Evolutionary conservation across 2,888 invertebrate genomes (phyloP).

Genomic region (Norana najaformis): DNA sequence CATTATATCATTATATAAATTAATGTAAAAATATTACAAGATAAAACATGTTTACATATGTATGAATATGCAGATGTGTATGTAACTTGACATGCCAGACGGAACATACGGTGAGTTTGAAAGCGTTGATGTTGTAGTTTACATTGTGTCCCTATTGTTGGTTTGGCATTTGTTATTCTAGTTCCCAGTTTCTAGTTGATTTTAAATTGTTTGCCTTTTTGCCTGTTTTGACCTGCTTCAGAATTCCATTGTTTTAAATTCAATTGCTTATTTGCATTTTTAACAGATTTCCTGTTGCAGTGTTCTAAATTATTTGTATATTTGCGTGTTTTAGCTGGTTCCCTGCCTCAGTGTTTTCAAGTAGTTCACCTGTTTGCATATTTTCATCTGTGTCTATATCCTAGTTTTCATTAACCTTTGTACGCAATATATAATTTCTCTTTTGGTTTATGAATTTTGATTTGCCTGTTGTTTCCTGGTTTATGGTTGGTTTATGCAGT

Average conservation of each 20-base stretch:
- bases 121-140: neutral
- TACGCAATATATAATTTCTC: neutral
- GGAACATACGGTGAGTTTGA: neutral
- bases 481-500: neutral
- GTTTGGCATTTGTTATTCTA: neutral
- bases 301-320: neutral
- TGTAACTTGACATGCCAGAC: constrained; percentile 16
- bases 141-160: neutral
- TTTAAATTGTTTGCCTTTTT: neutral
- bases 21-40: neutral
- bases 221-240: neutral
- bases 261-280: too few species aligned
- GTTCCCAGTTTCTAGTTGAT: neutral
- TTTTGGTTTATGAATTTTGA: neutral
- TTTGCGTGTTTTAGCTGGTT: neutral
- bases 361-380: neutral
- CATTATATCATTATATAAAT: neutral
- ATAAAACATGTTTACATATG: constrained; percentile 16
- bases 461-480: neutral
- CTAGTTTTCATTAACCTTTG: neutral
- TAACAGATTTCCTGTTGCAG: too few species aligned
- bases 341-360: neutral
- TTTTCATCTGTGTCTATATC: neutral
- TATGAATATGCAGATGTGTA: constrained; percentile 8
- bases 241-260: neutral